Base-by-base conservation (phyloP, 2,797 vertebrate species). In the Smutsia gigantea region DNA sequence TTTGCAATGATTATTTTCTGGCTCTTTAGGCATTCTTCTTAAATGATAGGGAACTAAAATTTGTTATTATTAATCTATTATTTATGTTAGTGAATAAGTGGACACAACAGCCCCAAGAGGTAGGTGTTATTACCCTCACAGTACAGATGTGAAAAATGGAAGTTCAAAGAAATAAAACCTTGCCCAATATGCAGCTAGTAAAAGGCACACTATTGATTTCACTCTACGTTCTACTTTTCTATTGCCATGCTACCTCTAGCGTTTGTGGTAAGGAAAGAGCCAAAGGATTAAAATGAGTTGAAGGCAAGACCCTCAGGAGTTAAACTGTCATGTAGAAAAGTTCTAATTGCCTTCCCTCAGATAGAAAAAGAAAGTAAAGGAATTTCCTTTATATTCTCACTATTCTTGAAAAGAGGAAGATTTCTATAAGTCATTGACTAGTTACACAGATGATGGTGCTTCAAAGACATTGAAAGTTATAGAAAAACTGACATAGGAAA, bases 381-480 rank as follows among this genome's bases (percentile, higher is more conserved):
- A 39, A 92, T 92, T 90, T 75, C 23, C 59, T 78, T 95, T 91
- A 11, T 75, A n/a, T 61, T 94, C 92, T 49, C 4, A 77, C 25
- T 92, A 42, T 8, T 83, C 34, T 69, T 75, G 23, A 88, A 93
- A 66, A 66, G 12, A 57, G 46, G 46, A 66, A 72, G 14, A 61
- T 71, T 90, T 89, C 25, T 74, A 0, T 39, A 90, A 74, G 82
- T 78, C 53, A 51, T 71, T 63, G 42, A 87, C 39, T 74, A 46
- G n/a, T 82, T 87, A 64, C 14, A 34, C 21, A 51, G 31, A 85
- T 94, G 21, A 37, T 75, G 21, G 11, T 63, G 0, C 61, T 95
- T 93, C 66, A 84, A 10, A 72, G 37, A 88, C 92, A 92, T 66
- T 66, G 49, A 79, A 93, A 37, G 2, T 66, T 85, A 83, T 21